Base-by-base conservation (phyloP, 92 coral and sea anemone species). In the Heteractis magnifica region DNA sequence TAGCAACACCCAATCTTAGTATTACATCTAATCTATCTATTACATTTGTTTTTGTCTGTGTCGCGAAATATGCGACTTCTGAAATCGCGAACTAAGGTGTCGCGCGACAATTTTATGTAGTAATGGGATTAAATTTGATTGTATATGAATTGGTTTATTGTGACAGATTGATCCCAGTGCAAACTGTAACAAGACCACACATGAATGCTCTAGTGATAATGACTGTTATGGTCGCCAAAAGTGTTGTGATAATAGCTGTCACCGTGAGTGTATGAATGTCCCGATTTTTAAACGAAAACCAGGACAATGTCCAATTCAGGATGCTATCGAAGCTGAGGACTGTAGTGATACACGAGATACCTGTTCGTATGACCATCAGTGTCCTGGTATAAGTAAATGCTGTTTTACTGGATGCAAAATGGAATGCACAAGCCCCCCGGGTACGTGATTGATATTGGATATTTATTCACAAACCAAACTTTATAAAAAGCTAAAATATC, bases 351-450 rank as follows among this genome's bases (percentile, higher is more conserved):
- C 51, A 5, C 49, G 74, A 26, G 89, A 92, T 56, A 77, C 82
- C 56, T 92, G 96, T 73, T 73, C 83, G 13, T 76, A 74, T 51
- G 96, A 92, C 75, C 75, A 65, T 18, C 91, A 92, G 56, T 92
- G 96, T 79, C 68, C 89, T 23, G 93, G 96, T 14, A 70, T 20
- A 8, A 83, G 82, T 72, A 92, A 90, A 71, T 92, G 96, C 79
- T 92, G 96, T 75, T 89, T 87, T 34, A 90, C 95, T 14, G 94
- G 92, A 7, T 93, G 97, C 60, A 82, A 64, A 68, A 86, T 86
- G 72, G 94, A 91, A 56, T 93, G 97, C 77, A 26, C 91, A 10
- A 83, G 88, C n/a, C 90, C 97, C 6, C 94, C 93, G 18, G 88
- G 88, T 85, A 77, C 55, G 79, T 49, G 11, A 21, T 78, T 82